Percentiles rank a stretch among this genome's conserved stretches.
phyloP scores from a whole-genome alignment of 2,888 invertebrate genomes.

The Actias luna region DNA sequence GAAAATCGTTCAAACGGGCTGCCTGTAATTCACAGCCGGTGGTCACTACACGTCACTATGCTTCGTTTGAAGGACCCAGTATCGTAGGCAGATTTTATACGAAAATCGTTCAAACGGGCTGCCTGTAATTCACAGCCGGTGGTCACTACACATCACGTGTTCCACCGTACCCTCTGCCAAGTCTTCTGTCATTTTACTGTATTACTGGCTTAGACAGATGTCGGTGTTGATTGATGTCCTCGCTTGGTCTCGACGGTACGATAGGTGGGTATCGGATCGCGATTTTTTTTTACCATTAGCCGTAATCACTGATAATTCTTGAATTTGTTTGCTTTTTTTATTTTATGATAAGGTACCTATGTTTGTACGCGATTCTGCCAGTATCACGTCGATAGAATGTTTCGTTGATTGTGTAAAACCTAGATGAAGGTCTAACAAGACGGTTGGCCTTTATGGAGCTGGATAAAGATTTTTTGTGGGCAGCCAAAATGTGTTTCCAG shows the following conservation, averaged over 20 bases:
- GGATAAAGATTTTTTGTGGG: too few relatives aligned
- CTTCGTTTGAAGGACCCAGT: too few relatives aligned
- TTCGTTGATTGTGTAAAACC: too few relatives aligned
- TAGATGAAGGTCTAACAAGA: too few relatives aligned
- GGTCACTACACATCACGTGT: not conserved
- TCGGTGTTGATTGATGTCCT: constrained; percentile 15
- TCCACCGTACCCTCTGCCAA: not conserved
- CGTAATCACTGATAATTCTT: too few relatives aligned
- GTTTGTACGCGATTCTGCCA: too few relatives aligned
- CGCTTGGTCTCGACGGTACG: not conserved
- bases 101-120: not conserved
- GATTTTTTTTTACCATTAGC: too few relatives aligned
- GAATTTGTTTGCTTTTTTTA: too few relatives aligned
- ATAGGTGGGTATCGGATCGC: not conserved
- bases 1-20: not conserved
- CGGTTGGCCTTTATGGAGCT: too few relatives aligned
- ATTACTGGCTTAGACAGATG: constrained; percentile 17
- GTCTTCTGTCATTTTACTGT: constrained; percentile 9
- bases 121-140: not conserved
- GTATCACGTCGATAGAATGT: too few relatives aligned
- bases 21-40: not conserved
- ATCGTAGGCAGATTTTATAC: not conserved
- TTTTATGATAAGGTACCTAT: too few relatives aligned
- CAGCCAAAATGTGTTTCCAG: too few relatives aligned
- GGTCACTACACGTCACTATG: not conserved